phyloP scores from a whole-genome alignment of 2,113 vertebrate species.

The Dipodomys stephensi region DNA sequence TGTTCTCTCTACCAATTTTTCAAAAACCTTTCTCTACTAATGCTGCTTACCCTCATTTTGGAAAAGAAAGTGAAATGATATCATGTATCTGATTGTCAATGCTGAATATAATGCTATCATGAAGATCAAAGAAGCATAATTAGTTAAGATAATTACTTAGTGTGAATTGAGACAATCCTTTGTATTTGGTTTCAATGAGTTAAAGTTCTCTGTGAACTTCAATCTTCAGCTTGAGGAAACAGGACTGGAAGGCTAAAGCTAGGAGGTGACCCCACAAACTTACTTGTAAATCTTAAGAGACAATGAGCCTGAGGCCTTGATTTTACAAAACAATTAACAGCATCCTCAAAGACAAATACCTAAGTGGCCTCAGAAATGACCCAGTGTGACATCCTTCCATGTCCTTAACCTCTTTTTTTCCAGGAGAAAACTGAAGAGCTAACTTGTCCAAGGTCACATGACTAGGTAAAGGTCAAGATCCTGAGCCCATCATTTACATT shows the following conservation, averaged over 20 bases:
- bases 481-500: not conserved
- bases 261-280: not conserved
- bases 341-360: not conserved
- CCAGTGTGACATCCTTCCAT: not conserved
- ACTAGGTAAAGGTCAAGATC: not conserved
- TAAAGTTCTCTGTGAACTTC: not conserved
- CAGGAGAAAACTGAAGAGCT: not conserved
- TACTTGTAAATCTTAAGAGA: not conserved
- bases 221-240: not conserved
- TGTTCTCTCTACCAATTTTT: not conserved
- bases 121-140: conserved; percentile 33
- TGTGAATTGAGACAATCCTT: not conserved
- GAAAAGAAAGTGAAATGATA: not conserved
- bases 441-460: not conserved
- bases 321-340: not conserved
- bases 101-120: not conserved
- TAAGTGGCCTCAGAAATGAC: not conserved
- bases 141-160: not conserved
- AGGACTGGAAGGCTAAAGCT: not conserved
- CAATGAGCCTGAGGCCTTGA: not conserved
- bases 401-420: not conserved
- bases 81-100: not conserved
- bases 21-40: conserved; percentile 25
- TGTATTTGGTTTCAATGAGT: conserved; percentile 7
- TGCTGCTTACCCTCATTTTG: not conserved